Conservation (phyloP, 2,888 invertebrate genomes). For the Anthophora plumipes region DNA sequence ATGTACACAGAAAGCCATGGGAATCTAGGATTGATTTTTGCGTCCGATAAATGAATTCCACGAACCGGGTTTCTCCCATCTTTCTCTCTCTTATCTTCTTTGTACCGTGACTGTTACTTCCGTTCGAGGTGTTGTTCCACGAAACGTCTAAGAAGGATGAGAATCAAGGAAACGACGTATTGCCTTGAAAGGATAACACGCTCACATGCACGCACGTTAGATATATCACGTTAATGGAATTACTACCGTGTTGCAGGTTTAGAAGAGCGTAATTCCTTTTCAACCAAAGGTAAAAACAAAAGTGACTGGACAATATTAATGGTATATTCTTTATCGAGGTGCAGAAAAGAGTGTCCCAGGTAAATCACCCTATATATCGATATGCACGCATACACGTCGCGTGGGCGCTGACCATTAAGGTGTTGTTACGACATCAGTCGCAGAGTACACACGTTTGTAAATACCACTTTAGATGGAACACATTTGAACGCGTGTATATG, state of each 20-base stretch:
- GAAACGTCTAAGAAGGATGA: conserved; percentile 30
- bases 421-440: conserved; percentile 70
- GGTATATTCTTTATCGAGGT: neutral
- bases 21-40: conserved; percentile 40
- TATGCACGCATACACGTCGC: conserved; percentile 55
- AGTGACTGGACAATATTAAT: conserved; percentile 1
- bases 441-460: conserved; percentile 60
- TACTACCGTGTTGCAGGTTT: neutral
- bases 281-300: neutral
- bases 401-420: conserved; percentile 71
- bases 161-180: conserved; percentile 28
- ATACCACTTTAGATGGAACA: conserved; percentile 59
- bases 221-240: conserved; percentile 25
- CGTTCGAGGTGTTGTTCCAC: conserved; percentile 36
- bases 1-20: conserved; percentile 3
- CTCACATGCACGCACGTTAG: neutral
- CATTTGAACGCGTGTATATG: conserved; percentile 38
- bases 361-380: conserved; percentile 58
- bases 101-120: conserved; percentile 50
- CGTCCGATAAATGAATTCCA: conserved; percentile 60
- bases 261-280: conserved; percentile 9
- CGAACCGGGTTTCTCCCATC: conserved; percentile 30
- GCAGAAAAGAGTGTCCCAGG: conserved; percentile 13
- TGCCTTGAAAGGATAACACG: conserved; percentile 35
- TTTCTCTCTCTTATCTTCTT: conserved; percentile 28